Evolutionary conservation across 2,797 vertebrate genomes (phyloP), one percentile per base, ranked within the genome.

Genomic region (Chaetophractus vellerosus): DNA sequence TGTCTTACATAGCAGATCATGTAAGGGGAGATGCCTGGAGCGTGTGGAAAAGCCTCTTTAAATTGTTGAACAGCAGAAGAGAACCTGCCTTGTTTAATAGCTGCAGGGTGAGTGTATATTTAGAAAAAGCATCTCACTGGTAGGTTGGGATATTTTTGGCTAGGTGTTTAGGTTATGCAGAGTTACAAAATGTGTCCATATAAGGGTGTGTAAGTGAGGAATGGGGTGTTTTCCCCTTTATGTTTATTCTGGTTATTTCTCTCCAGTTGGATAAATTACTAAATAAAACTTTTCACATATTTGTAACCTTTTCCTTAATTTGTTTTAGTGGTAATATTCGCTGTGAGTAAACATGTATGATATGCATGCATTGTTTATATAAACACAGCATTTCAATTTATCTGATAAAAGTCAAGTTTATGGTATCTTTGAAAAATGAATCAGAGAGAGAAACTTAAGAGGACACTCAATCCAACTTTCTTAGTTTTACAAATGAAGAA

Each of bases 401-500:
- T 74, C 59, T 57, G 36, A 80, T 68, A 28, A n/a, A 55, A 94
- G 41, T 80, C 48, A 76, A 50, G 26, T 83, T 63, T 50, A 21
- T 33, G 33, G 28, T 48, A 11, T 68, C 75, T 91, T 82, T 64
- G 38, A 69, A 78, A 90, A 69, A 85, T 23, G 2, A 82, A 28
- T 81, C 80, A 26, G 12, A 64, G 36, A 50, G 78, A 84, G 74
- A 79, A 80, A 0, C 3, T 75, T 16, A 52, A 55, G n/a, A 24
- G 12, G 23, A 33, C 45, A 52, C 63, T 82, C 71, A 33, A 11
- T 68, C 55, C 24, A 55, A 36, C 41, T 59, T 23, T 76, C 28
- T 57, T 55, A 15, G 31, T 52, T 85, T 95, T 78, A 75, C 33
- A 86, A 71, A 78, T 41, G 36, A 90, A 31, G n/a, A 93, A 85